phyloP scores from a whole-genome alignment of 2,113 vertebrate species.

The Xerus inauris region DNA sequence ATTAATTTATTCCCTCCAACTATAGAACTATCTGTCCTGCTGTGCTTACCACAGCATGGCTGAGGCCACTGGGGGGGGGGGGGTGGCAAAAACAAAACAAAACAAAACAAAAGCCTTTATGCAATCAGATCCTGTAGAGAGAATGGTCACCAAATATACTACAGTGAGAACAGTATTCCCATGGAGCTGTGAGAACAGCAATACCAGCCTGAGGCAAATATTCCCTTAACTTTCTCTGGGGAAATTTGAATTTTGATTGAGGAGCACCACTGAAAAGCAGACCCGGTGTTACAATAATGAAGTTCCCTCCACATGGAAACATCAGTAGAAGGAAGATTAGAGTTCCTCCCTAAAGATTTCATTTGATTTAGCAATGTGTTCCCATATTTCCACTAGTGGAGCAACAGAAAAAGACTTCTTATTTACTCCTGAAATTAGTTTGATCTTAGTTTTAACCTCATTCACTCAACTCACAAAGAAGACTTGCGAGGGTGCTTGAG shows the following conservation, averaged over 20 bases:
- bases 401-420: neutral
- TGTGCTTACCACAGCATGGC: neutral
- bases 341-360: neutral
- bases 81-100: neutral
- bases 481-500: neutral
- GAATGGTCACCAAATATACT: neutral
- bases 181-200: neutral
- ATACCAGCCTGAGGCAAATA: neutral
- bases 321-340: neutral
- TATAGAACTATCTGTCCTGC: neutral
- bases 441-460: neutral
- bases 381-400: neutral
- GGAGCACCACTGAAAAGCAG: neutral
- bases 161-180: no score
- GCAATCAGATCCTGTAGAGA: neutral
- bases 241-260: neutral
- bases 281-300: neutral
- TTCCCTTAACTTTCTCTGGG: neutral
- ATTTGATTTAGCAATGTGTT: neutral
- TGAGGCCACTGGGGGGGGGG: neutral
- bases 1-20: neutral
- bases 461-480: neutral
- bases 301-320: neutral
- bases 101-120: neutral
- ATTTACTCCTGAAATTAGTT: constrained; percentile 26